Base-by-base conservation (phyloP, 2,888 invertebrate genomes). In the Caenorhabditis doughertyi region DNA sequence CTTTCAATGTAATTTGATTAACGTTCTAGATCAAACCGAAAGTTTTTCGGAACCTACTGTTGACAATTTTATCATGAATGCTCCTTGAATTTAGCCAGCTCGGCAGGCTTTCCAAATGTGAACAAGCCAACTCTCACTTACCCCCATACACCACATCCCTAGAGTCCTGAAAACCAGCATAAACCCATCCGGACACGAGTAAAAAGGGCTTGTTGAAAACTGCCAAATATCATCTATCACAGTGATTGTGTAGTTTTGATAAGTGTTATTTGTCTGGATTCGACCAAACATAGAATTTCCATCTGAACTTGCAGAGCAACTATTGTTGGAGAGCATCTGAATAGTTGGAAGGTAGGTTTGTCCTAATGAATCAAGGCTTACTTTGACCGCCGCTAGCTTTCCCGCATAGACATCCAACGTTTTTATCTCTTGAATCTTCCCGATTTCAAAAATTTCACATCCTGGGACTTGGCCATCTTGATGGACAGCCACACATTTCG, bases 381-480 rank as follows among this genome's bases (percentile, higher is more conserved):
- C 64, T 18, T 64, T 64, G 3, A 64, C 64, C 1, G 64, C 64
- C 47, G 47, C 23, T 1, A 47, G 11, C 13, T 64, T 64, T n/a
- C 49, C 64, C 1, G 64, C 29, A 18, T 49, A 64, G 0, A 29
- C 32, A 47, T 49, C 21, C 47, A 64, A 29, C 29, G n/a, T 29
- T 16, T 47, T 16, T 13, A 64, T 47, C 29, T 27, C 23, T 2
- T 9, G 11, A 18, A 64, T 18, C 11, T 21, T 44, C 0, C 64
- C 64, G 8, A 64, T 47, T 13, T 47, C 47, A 11, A 64, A 47
- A 47, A 47, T 4, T n/a, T 29, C 11, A 32, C 64, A 64, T 5
- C 23, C 13, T 3, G 13, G 23, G 11, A 35, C 21, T 3, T 8
- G 1, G 1, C 27, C 42, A 18, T 13, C 8, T 25, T 25, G 23